Base-by-base conservation (phyloP, 1,140 invertebrate genomes). In the Tetramorium parvispinum region DNA sequence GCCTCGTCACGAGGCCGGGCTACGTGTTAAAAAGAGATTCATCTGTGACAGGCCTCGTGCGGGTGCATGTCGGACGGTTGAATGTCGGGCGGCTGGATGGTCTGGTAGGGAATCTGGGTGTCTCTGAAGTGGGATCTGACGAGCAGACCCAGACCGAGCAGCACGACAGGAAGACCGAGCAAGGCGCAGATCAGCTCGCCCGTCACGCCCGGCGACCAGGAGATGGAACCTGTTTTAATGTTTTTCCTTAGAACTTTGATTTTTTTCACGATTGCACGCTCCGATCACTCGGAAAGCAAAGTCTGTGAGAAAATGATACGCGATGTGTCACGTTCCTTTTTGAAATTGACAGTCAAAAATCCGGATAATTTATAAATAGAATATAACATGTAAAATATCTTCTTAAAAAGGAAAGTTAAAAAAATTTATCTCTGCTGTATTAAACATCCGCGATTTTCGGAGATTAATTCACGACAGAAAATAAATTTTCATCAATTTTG, bases 171-270 rank as follows among this genome's bases (percentile, higher is more conserved):
- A 73, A 96, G 94, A 85, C 96, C 96, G 2, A 96, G 91, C 24
- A 96, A 89, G 0, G 96, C 95, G 87, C 96, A 97, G 70, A 97
- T 96, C 27, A 96, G 88, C 88, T 96, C 96, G 0, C 96, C 96
- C 5, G 96, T 95, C 37, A 96, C 93, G n/a, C 94, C 94, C 6
- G 96, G 96, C 55, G 95, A 94, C 96, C 96, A 96, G 13, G 91
- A 85, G 46, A 96, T 92, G 57, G 91, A 91, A 85, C 95, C 96
- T 96, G 82, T 57, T 93, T 24, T 7, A 61, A 86, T n/a, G 24
- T 53, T 37, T 32, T 68, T 27, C 8, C 73, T 78, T 55, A 78
- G 71, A 66, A 85, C 13, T 68, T 49, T 1, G 32, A 7, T n/a
- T 40, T 61, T 51, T 51, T 66, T 37, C 32, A n/a, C 8, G 65